phyloP scores from a whole-genome alignment of 2,113 vertebrate genomes.

The Mastomys coucha region DNA sequence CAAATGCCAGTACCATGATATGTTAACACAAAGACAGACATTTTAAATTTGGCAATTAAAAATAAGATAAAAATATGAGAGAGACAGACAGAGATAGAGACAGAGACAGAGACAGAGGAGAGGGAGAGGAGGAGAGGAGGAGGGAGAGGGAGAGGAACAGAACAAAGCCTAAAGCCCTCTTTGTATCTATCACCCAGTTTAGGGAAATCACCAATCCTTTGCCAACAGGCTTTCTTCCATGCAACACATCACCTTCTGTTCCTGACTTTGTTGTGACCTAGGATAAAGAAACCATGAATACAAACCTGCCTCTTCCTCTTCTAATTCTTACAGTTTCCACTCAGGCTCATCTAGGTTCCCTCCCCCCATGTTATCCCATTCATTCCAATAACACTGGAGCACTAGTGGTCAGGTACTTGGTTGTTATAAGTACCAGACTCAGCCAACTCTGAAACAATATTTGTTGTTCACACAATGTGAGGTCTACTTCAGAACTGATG shows the following conservation, averaged over 20 bases:
- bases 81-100: no score
- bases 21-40: not conserved
- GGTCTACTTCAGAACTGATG: not conserved
- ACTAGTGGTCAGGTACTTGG: not conserved
- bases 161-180: not conserved
- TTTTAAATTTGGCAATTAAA: constrained; percentile 28
- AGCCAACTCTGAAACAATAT: constrained; percentile 1
- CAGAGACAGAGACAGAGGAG: no score
- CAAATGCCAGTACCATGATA: not conserved
- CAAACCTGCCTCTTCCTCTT: not conserved
- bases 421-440: not conserved
- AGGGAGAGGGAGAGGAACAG: not conserved
- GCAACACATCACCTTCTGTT: not conserved
- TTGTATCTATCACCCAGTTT: not conserved
- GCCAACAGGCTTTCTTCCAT: not conserved
- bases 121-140: no score
- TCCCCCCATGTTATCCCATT: not conserved
- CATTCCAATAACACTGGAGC: not conserved
- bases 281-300: not conserved
- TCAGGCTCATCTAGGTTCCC: not conserved
- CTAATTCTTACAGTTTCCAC: not conserved
- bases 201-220: not conserved
- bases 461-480: not conserved
- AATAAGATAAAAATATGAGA: not conserved
- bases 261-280: not conserved